These are phyloP conservation scores for Azemiops feae DNA, from an alignment of 2,113 vertebrate genomes.

Conservation along the genomic window DNA sequence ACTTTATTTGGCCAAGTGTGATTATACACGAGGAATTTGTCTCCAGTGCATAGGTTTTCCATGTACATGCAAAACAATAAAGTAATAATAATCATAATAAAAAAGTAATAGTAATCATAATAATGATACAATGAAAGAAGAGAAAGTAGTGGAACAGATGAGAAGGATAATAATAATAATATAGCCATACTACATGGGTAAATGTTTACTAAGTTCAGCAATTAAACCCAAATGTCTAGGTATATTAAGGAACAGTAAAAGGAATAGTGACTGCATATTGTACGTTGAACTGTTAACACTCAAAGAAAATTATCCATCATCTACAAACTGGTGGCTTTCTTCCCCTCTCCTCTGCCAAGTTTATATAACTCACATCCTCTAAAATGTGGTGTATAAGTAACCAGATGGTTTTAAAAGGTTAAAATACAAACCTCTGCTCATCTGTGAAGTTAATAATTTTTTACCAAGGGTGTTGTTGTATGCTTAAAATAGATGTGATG, in stretches of 20 bases:
- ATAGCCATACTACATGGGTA: not conserved
- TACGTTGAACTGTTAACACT: not conserved
- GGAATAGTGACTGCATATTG: constrained; percentile 35
- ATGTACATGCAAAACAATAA: not conserved
- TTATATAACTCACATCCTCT: constrained; percentile 16
- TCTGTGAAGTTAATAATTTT: not conserved
- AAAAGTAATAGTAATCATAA: not conserved
- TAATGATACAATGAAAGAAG: not conserved
- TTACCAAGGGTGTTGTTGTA: not conserved
- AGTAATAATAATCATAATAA: not conserved
- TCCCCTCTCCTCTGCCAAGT: not conserved
- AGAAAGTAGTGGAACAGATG: not conserved
- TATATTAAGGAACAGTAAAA: constrained; percentile 13
- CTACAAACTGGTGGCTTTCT: constrained; percentile 39
- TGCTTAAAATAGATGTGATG: not conserved
- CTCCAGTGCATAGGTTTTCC: not conserved
- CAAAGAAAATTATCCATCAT: constrained; percentile 57
- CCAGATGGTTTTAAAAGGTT: too few species aligned
- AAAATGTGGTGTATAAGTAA: not conserved
- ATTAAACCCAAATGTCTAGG: not conserved
- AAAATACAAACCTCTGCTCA: not conserved
- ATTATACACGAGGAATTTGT: not conserved
- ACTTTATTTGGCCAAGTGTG: not conserved
- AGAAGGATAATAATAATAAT: not conserved
- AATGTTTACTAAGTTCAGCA: not conserved